phyloP scores from a whole-genome alignment of 1,140 invertebrate species.

The Drosophila nikananu region DNA sequence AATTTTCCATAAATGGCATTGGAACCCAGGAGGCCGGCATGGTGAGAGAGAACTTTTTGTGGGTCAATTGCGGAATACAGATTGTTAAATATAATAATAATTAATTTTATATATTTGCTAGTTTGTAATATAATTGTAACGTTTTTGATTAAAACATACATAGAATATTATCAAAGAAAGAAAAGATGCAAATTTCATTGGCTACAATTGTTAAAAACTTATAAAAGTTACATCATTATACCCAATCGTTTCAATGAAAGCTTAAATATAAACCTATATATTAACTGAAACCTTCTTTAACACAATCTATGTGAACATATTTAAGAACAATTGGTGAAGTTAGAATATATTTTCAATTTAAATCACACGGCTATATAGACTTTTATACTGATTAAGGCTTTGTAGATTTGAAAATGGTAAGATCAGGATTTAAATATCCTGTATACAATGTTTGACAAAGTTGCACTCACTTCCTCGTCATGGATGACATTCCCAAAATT shows the following conservation, averaged over 20 bases:
- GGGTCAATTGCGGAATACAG: neutral
- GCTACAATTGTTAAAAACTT: too few species aligned
- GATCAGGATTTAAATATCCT: neutral
- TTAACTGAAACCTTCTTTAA: too few species aligned
- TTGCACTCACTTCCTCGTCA: constrained; percentile 16
- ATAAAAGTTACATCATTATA: too few species aligned
- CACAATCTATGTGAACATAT: too few species aligned
- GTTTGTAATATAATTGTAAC: neutral
- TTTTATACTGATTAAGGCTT: neutral
- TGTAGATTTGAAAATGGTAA: neutral
- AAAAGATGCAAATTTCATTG: too few species aligned
- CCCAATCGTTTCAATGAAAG: too few species aligned
- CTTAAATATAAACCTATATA: too few species aligned
- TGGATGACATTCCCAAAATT: constrained; percentile 26
- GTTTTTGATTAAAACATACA: neutral
- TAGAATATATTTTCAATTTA: too few species aligned
- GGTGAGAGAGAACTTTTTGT: neutral
- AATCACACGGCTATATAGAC: too few species aligned
- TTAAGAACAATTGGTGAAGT: too few species aligned
- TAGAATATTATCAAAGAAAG: too few species aligned
- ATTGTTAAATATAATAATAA: neutral
- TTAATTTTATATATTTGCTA: too few species aligned
- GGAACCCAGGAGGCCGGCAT: constrained; percentile 23
- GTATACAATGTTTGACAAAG: neutral
- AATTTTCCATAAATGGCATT: constrained; percentile 40